These are phyloP conservation scores for Cephonodes hylas DNA, from an alignment of 2,888 invertebrate genomes.

Conservation along the genomic window DNA sequence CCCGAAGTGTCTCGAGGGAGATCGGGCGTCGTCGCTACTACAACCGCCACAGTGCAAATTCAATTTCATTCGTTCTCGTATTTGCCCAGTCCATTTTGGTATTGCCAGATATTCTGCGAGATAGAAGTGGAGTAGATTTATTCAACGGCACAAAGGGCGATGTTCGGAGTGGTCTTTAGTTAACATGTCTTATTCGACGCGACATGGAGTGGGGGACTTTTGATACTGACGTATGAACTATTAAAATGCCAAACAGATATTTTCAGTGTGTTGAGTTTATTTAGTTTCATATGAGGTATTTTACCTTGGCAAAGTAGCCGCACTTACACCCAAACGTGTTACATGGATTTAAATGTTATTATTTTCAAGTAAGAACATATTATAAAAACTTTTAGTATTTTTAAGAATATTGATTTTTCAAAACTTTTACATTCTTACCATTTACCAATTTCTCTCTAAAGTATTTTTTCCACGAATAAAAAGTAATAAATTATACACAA, in stretches of 20 bases:
- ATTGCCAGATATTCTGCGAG: slow-evolving; percentile 24
- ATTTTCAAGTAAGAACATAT: too few relatives aligned
- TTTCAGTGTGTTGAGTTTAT: too few relatives aligned
- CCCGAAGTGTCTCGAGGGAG: slow-evolving; percentile 46
- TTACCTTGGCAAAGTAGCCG: too few relatives aligned
- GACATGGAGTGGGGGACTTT: slow-evolving; percentile 10
- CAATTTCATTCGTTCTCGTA: slow-evolving; percentile 63
- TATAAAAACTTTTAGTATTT: too few relatives aligned
- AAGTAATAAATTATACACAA: too few relatives aligned
- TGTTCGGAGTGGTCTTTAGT: slow-evolving; percentile 29
- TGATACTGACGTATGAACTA: background rate
- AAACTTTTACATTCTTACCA: too few relatives aligned
- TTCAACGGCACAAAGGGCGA: slow-evolving; percentile 34
- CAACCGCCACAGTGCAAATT: slow-evolving; percentile 56
- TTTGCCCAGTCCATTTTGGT: slow-evolving; percentile 52
- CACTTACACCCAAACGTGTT: too few relatives aligned
- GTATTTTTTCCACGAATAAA: too few relatives aligned
- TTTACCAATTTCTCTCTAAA: too few relatives aligned
- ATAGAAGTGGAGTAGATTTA: slow-evolving; percentile 45
- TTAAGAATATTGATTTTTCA: too few relatives aligned
- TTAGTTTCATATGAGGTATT: too few relatives aligned
- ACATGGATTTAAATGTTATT: too few relatives aligned
- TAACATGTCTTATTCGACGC: slow-evolving; percentile 31
- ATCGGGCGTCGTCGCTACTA: slow-evolving; percentile 25
- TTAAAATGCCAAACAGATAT: background rate